Evolutionary conservation across 2,888 invertebrate species (phyloP).

Genomic region (Cosmorhoe ocellata): DNA sequence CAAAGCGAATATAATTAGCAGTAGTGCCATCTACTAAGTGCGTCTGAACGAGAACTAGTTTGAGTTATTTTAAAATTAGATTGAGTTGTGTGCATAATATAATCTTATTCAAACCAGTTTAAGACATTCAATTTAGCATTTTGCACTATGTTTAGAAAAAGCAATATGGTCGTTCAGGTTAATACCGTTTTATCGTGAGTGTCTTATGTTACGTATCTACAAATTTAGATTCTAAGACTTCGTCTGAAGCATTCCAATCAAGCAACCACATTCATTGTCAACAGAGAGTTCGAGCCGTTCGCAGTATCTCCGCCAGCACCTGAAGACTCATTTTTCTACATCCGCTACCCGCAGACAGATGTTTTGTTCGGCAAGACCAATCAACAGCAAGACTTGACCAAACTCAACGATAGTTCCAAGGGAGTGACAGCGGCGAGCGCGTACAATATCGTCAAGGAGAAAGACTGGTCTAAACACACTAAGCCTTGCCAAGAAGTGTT

Average conservation of each 20-base stretch:
- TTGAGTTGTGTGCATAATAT: constrained; percentile 33
- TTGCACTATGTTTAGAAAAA: constrained; percentile 62
- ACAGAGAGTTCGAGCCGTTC: constrained; percentile 76
- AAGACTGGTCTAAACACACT: constrained; percentile 85
- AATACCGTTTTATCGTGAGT: constrained; percentile 68
- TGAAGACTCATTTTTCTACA: constrained; percentile 88
- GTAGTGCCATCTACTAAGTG: constrained; percentile 39
- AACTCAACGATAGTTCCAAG: constrained; percentile 48
- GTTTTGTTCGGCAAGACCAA: constrained; percentile 61
- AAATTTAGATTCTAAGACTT: too few species aligned
- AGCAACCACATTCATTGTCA: constrained; percentile 20
- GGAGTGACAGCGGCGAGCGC: constrained; percentile 50
- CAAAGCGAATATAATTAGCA: constrained; percentile 14
- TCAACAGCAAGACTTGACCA: constrained; percentile 47
- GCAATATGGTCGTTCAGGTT: constrained; percentile 61
- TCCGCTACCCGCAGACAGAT: constrained; percentile 83
- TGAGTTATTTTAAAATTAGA: constrained; percentile 43
- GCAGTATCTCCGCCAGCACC: constrained; percentile 86
- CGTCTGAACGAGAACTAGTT: constrained; percentile 22
- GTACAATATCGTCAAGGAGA: constrained; percentile 57
- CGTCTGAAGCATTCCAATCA: constrained; percentile 1
- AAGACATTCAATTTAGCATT: constrained; percentile 21
- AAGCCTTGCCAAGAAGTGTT: constrained; percentile 86
- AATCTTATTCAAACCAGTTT: constrained; percentile 21
- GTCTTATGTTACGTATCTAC: too few species aligned